phyloP scores from a whole-genome alignment of 2,797 vertebrate genomes.

The Cuculus canorus region DNA sequence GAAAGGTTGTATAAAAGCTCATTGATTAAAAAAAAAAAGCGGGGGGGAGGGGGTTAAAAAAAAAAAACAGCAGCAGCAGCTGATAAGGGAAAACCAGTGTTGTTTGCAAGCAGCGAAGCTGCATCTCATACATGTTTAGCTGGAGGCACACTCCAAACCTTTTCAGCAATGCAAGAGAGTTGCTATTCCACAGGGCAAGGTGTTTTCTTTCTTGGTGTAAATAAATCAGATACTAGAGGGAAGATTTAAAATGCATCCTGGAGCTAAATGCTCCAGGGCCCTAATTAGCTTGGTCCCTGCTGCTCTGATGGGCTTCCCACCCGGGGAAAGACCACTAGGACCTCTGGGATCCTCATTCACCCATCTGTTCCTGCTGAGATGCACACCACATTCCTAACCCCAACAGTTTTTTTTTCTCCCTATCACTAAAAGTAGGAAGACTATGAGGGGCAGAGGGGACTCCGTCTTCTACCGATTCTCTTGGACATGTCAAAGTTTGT shows the following conservation, averaged over 20 bases:
- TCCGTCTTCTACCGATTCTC: neutral
- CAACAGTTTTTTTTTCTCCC: neutral
- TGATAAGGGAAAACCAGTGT: neutral
- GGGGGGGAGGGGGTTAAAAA: neutral
- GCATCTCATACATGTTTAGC: neutral
- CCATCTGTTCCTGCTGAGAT: accelerated
- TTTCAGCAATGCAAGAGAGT: neutral
- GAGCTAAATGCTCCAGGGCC: neutral
- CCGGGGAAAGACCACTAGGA: neutral
- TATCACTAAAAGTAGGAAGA: neutral
- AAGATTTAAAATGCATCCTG: neutral
- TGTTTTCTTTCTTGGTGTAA: neutral
- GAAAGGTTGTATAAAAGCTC: slow-evolving; percentile 1
- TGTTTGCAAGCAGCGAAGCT: neutral
- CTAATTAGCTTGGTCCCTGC: neutral
- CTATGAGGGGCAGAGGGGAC: neutral
- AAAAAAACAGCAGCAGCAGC: neutral
- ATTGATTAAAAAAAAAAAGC: slow-evolving; percentile 12
- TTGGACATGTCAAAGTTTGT: neutral
- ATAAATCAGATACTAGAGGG: neutral
- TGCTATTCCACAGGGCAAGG: neutral
- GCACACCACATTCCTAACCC: accelerated
- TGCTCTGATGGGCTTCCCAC: neutral
- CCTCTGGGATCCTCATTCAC: neutral
- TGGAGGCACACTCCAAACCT: neutral